phyloP scores from a whole-genome alignment of 30 jellyfish, hydroid and myxozoan genomes.

The Morbakka virulenta region DNA sequence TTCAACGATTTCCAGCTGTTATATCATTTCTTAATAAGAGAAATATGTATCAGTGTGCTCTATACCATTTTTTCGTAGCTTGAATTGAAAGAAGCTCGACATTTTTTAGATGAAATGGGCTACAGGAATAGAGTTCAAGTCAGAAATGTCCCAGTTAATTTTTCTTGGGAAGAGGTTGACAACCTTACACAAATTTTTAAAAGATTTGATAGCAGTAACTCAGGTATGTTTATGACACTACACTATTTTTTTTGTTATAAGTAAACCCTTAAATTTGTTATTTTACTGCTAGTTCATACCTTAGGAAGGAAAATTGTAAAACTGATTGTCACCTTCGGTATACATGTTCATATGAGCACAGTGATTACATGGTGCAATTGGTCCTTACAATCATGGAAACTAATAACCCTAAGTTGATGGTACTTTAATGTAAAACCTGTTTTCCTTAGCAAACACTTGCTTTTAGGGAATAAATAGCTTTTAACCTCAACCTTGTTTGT shows the following conservation, averaged over 20 bases:
- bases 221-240: constrained; percentile 5
- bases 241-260: neutral
- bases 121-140: constrained; percentile 11
- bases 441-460: too few species aligned
- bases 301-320: neutral
- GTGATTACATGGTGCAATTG: neutral
- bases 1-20: too few species aligned
- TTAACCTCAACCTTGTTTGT: too few species aligned
- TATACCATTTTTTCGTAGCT: constrained; percentile 27
- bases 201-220: constrained; percentile 21
- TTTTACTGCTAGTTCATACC: neutral
- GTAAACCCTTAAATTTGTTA: too few species aligned
- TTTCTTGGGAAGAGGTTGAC: constrained; percentile 16
- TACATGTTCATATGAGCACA: neutral
- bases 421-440: too few species aligned
- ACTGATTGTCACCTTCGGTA: neutral
- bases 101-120: constrained; percentile 51
- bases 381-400: too few species aligned
- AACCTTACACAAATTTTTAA: constrained; percentile 18
- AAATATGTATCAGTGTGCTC: too few species aligned
- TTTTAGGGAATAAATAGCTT: too few species aligned
- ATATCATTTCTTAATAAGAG: too few species aligned
- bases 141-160: constrained; percentile 36
- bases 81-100: constrained; percentile 55
- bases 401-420: too few species aligned